Evolutionary conservation across 1,140 invertebrate species (phyloP).

Genomic region (Penaeus vannamei): DNA sequence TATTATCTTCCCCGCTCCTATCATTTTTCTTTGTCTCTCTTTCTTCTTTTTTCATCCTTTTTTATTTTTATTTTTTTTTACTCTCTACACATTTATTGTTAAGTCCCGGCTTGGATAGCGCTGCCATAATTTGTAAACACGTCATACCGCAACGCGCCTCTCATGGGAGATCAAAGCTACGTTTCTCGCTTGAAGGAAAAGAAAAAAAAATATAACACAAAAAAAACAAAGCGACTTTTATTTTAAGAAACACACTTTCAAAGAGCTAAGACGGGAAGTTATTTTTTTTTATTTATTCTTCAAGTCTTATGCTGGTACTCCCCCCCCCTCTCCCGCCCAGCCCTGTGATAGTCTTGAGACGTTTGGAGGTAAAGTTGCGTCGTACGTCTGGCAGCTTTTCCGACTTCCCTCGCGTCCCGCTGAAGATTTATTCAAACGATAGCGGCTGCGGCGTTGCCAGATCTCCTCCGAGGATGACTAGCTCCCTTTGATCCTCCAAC

Average conservation of each 20-base stretch:
- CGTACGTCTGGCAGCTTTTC: not conserved
- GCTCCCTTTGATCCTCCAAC: constrained; percentile 36
- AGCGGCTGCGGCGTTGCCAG: constrained; percentile 43
- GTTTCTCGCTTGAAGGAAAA: not conserved
- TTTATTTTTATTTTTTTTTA: constrained; percentile 20
- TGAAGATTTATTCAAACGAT: constrained; percentile 51
- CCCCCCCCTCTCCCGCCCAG: too few relatives aligned
- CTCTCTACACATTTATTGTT: constrained; percentile 45
- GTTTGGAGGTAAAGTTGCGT: not conserved
- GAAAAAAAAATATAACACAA: not conserved
- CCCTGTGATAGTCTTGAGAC: not conserved
- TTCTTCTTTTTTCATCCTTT: not conserved
- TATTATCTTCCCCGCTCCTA: constrained; percentile 43
- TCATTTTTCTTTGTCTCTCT: constrained; percentile 51
- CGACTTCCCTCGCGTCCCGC: constrained; percentile 20
- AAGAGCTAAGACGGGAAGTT: too few relatives aligned
- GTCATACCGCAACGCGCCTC: constrained; percentile 4
- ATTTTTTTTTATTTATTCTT: too few relatives aligned
- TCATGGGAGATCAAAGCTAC: not conserved
- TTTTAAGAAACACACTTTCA: too few relatives aligned
- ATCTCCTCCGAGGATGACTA: constrained; percentile 37
- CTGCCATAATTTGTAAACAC: constrained; percentile 48
- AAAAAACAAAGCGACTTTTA: too few relatives aligned
- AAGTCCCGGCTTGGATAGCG: constrained; percentile 33
- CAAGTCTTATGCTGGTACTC: too few relatives aligned